These are phyloP conservation scores for Antheraea yamamai DNA, from an alignment of 2,888 invertebrate genomes.

Conservation along the genomic window DNA sequence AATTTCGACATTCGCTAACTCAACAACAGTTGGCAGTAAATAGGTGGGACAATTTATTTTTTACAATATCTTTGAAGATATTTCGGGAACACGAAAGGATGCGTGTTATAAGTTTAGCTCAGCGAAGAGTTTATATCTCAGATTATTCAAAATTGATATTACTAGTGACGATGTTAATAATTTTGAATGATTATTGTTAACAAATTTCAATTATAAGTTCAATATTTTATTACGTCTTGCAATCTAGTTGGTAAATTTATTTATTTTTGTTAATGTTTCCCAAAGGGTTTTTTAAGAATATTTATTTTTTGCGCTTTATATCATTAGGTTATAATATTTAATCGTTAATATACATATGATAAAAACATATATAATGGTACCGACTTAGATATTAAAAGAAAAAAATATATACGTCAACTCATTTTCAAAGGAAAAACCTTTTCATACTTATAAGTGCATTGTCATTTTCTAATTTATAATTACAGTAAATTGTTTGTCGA, in stretches of 20 bases:
- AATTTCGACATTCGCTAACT: conserved; percentile 66
- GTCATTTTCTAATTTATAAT: background rate
- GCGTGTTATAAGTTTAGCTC: conserved; percentile 20
- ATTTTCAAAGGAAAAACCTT: background rate
- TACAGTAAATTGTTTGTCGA: background rate
- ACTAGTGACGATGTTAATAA: background rate
- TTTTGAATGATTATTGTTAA: background rate
- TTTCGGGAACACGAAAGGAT: conserved; percentile 44
- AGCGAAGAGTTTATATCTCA: background rate
- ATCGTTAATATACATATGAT: background rate
- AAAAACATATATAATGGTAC: background rate
- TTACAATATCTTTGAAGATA: conserved; percentile 55
- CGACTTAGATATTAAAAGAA: background rate
- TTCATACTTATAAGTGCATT: background rate
- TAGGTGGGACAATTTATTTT: conserved; percentile 57
- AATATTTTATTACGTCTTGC: background rate
- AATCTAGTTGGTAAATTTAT: background rate
- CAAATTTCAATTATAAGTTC: background rate
- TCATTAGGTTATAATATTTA: background rate
- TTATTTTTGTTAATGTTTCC: background rate
- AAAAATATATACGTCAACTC: background rate
- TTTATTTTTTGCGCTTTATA: background rate
- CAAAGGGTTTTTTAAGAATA: background rate
- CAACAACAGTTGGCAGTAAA: conserved; percentile 62
- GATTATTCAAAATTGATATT: background rate